phyloP scores from a whole-genome alignment of 1,140 invertebrate genomes.

The Musca vetustissima region DNA sequence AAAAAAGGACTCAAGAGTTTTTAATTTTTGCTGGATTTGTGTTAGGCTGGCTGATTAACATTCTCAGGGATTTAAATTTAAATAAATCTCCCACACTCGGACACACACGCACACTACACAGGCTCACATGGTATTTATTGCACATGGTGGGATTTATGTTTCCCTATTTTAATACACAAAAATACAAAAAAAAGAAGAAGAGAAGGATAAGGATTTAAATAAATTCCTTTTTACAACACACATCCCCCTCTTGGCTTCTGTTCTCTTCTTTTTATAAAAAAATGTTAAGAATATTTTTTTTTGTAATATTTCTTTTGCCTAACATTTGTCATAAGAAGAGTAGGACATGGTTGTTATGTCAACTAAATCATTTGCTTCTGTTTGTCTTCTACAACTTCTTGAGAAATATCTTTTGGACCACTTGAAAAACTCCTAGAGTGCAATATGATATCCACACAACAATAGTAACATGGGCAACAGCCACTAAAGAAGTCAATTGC shows the following conservation, averaged over 20 bases:
- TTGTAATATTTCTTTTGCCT: neutral
- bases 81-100: neutral
- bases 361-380: neutral
- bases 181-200: too few species aligned
- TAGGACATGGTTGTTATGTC: neutral
- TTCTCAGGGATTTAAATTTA: constrained; percentile 20
- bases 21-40: too few species aligned
- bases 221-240: too few species aligned
- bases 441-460: neutral
- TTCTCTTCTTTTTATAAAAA: too few species aligned
- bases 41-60: neutral
- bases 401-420: neutral
- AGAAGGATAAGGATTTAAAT: too few species aligned
- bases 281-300: too few species aligned
- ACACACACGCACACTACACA: too few species aligned
- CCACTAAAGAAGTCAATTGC: constrained; percentile 16
- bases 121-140: too few species aligned
- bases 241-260: too few species aligned
- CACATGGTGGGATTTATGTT: too few species aligned
- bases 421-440: too few species aligned
- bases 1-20: neutral
- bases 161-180: too few species aligned
- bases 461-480: neutral
- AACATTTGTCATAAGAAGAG: constrained; percentile 4
- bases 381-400: neutral